phyloP scores from a whole-genome alignment of 2,888 invertebrate genomes.

The Sinelater perroti region DNA sequence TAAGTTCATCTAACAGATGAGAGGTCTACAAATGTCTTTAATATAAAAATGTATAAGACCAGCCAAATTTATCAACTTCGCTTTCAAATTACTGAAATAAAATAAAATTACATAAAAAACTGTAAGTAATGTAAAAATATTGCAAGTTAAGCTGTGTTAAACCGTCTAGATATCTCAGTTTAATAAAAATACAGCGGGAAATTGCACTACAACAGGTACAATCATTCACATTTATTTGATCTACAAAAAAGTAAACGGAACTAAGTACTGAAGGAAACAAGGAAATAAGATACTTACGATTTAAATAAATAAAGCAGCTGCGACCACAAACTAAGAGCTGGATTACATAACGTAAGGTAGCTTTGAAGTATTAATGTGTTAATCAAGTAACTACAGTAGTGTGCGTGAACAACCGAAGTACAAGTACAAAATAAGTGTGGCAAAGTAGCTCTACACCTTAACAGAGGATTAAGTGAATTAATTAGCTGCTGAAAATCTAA shows the following conservation, averaged over 20 bases:
- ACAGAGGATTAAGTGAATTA: slow-evolving; percentile 7
- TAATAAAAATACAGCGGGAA: too few relatives aligned
- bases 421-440: slow-evolving; percentile 22
- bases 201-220: too few relatives aligned
- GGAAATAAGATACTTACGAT: slow-evolving; percentile 26
- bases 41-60: too few relatives aligned
- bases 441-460: not conserved
- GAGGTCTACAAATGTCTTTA: too few relatives aligned
- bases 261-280: slow-evolving; percentile 12
- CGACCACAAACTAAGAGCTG: slow-evolving; percentile 33
- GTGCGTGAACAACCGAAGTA: slow-evolving; percentile 40
- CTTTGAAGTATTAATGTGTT: slow-evolving; percentile 45
- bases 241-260: slow-evolving; percentile 16
- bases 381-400: slow-evolving; percentile 47
- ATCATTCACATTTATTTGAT: slow-evolving; percentile 9
- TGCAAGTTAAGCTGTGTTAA: too few relatives aligned
- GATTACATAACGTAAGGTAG: slow-evolving; percentile 28
- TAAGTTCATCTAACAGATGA: too few relatives aligned
- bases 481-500: slow-evolving; percentile 18
- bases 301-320: slow-evolving; percentile 38
- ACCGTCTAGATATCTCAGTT: too few relatives aligned
- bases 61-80: too few relatives aligned
- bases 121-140: too few relatives aligned
- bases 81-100: not conserved
- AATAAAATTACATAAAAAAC: slow-evolving; percentile 2